Evolutionary conservation across 1,140 invertebrate species (phyloP).

Genomic region (Heliconius eleuchia): DNA sequence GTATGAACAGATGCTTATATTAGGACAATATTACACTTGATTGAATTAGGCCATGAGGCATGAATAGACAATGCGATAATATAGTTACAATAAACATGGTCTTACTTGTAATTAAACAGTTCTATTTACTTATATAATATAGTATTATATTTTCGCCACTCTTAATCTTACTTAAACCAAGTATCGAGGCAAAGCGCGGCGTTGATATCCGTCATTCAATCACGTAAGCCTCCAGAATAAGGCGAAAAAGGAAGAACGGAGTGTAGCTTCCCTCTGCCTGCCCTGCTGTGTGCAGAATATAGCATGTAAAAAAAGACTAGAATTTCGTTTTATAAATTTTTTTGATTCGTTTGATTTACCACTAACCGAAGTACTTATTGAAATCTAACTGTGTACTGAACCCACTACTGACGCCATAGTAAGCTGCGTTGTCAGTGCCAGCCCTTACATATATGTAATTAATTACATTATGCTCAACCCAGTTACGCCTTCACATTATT

Average conservation of each 20-base stretch:
- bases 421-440: neutral
- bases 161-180: too few species aligned
- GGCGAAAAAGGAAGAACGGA: too few species aligned
- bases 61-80: conserved; percentile 4
- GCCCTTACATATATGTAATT: neutral
- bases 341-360: too few species aligned
- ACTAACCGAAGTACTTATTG: neutral
- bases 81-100: neutral
- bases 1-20: neutral
- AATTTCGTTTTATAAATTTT: too few species aligned
- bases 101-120: neutral
- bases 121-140: too few species aligned
- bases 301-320: too few species aligned
- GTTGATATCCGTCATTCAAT: too few species aligned
- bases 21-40: neutral
- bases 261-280: too few species aligned
- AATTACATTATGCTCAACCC: neutral
- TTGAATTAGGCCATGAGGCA: neutral
- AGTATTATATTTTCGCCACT: too few species aligned
- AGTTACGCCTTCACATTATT: neutral
- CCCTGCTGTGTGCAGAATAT: too few species aligned
- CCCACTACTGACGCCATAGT: neutral
- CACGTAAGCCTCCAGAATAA: too few species aligned
- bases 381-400: neutral
- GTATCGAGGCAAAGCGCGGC: too few species aligned